Base-by-base conservation (phyloP, 1,140 invertebrate species). In the Drosophila takahashii region DNA sequence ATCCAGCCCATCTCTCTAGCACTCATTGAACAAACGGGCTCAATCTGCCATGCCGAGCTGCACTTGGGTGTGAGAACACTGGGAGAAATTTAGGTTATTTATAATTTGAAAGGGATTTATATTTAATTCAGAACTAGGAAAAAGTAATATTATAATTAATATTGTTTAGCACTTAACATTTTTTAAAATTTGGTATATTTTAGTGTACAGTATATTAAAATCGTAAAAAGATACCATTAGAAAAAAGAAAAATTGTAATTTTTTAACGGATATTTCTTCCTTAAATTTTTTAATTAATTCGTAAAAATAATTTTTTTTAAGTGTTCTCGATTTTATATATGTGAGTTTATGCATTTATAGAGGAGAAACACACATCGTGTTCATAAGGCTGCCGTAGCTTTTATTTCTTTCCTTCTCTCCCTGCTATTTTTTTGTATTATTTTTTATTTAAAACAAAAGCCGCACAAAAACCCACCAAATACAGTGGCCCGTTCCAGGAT, bases 21-120 rank as follows among this genome's bases (percentile, higher is more conserved):
- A 61, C 52, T 64, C 81, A 86, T 87, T 87, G 83, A 87, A 81
- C 70, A 73, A 81, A 81, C 79, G 83, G 79, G 87, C 74, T 86
- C 83, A 86, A 87, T 87, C 83, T 87, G 75, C 72, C 72, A 67
- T 69, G 64, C 54, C 57, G 36, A 69, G 58, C 54, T 73, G 53
- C 65, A 73, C 39, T 53, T 73, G 47, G 47, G 36, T 41, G 48
- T 36, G 13, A 39, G 22, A 56, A 62, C 41, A 77, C 41, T 51
- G 0, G 0, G 0, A 51, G 11, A 16, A 48, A 32, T 10, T 26
- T 8, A 10, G 7, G n/a, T n/a, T n/a, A n/a, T n/a, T n/a, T n/a
- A n/a, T n/a, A n/a, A n/a, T n/a, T n/a, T n/a, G n/a, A n/a, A n/a
- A n/a, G n/a, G n/a, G n/a, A n/a, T n/a, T n/a, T n/a, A n/a, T n/a